Base-by-base conservation (phyloP, 2,888 invertebrate genomes). In the Ornithoptera priamus region DNA sequence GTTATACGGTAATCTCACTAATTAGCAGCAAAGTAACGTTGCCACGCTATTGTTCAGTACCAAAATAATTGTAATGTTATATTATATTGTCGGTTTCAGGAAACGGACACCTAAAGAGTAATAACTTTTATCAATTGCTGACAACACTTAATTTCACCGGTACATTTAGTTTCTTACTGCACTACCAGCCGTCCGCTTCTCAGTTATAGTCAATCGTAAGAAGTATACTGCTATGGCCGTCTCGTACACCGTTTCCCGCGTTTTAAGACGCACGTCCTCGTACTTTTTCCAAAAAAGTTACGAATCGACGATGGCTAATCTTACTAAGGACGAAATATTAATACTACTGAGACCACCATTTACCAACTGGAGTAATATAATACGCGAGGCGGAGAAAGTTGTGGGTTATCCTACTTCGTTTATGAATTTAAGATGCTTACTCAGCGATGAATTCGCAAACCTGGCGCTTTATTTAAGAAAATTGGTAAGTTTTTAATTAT, bases 361-460 rank as follows among this genome's bases (percentile, higher is more conserved):
- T 67, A 87, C 90, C 0, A 92, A 90, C 76, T 92, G 93, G 93
- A 93, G 92, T 73, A 88, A 89, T 75, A 85, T 88, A 8, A 88
- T 92, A 63, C 81, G 89, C 67, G 93, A 93, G 62, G 93, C 93
- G 46, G 93, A 93, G 86, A 93, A 93, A 86, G 90, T 93, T 0
- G 90, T 93, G 62, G 92, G 93, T 64, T 89, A 94, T 87, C 93
- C 94, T 76, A 94, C 94, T 75, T 94, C 94, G 74, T 94, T 93
- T 78, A 93, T 93, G 92, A 93, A 93, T 82, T 81, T 94, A 76
- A 84, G 94, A 81, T 94, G 94, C 81, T 83, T 94, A 72, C 81
- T 94, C 78, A 94, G 94, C 81, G 94, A 94, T 80, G 94, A 94
- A 81, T 94, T 94, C 76, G 94, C 93, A 60, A 94, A 94, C 82